Conservation (phyloP, 2,113 vertebrate genomes). For the Toxotes chatareus region DNA sequence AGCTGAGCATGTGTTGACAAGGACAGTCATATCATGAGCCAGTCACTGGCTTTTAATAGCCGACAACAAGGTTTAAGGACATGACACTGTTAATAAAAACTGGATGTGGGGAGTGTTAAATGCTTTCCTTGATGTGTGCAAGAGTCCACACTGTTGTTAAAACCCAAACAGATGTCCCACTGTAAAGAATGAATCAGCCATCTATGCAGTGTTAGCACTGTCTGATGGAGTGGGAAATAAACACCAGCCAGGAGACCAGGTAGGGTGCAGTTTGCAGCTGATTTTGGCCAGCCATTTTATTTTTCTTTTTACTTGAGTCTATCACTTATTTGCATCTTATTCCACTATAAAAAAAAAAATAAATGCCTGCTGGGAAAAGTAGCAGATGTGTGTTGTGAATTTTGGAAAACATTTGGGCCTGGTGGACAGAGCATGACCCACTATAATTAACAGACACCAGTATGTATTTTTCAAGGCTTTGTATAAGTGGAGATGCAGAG, state of each 20-base stretch:
- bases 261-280: no score
- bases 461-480: background rate
- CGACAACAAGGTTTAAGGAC: background rate
- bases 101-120: conserved; percentile 7
- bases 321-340: background rate
- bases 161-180: conserved; percentile 40
- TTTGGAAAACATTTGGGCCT: background rate
- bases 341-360: background rate
- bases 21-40: conserved; percentile 14
- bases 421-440: background rate
- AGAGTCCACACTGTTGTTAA: conserved; percentile 19
- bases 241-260: background rate
- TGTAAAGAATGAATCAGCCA: conserved; percentile 26
- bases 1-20: background rate
- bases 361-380: background rate
- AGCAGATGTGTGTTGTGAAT: background rate
- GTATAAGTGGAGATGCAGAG: background rate
- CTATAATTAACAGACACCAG: background rate
- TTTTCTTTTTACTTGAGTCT: no score
- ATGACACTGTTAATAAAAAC: background rate
- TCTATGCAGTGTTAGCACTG: background rate
- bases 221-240: background rate
- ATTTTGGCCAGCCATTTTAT: no score
- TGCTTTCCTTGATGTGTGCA: conserved; percentile 13
- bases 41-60: conserved; percentile 18